Evolutionary conservation across 2,888 invertebrate species (phyloP).

Genomic region (Escarpia spicata): DNA sequence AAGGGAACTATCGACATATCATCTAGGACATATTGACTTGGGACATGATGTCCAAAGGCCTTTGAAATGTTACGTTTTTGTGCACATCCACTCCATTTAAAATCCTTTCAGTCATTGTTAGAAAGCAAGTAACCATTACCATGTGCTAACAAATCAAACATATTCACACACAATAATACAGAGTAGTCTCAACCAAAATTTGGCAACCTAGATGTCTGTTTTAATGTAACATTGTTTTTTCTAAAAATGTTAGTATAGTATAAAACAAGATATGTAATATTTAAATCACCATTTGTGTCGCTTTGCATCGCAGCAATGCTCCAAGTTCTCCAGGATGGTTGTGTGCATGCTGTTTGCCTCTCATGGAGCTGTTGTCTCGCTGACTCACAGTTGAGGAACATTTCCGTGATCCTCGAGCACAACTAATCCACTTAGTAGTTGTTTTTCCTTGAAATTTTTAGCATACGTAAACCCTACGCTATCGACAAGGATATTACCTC

Average conservation of each 20-base stretch:
- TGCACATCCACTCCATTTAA: too few relatives aligned
- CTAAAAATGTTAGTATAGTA: too few relatives aligned
- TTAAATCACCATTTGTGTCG: not conserved
- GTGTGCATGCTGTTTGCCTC: not conserved
- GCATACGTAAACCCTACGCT: not conserved
- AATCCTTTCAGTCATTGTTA: too few relatives aligned
- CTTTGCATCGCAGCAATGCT: not conserved
- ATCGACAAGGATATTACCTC: not conserved
- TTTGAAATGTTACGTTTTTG: not conserved
- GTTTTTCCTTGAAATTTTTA: not conserved
- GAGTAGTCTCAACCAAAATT: not conserved
- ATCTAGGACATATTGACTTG: not conserved
- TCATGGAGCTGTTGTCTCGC: not conserved
- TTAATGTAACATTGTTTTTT: too few relatives aligned
- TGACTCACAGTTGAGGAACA: not conserved
- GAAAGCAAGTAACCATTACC: too few relatives aligned
- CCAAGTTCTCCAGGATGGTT: not conserved
- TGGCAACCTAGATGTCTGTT: too few relatives aligned
- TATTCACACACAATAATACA: not conserved
- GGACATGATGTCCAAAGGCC: not conserved
- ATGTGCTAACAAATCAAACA: not conserved
- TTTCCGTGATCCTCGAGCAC: not conserved
- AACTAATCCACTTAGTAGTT: not conserved
- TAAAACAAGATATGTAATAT: not conserved
- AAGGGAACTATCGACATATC: not conserved